Base-by-base conservation (phyloP, 2,797 vertebrate species). In the Fistularia tabacaria region DNA sequence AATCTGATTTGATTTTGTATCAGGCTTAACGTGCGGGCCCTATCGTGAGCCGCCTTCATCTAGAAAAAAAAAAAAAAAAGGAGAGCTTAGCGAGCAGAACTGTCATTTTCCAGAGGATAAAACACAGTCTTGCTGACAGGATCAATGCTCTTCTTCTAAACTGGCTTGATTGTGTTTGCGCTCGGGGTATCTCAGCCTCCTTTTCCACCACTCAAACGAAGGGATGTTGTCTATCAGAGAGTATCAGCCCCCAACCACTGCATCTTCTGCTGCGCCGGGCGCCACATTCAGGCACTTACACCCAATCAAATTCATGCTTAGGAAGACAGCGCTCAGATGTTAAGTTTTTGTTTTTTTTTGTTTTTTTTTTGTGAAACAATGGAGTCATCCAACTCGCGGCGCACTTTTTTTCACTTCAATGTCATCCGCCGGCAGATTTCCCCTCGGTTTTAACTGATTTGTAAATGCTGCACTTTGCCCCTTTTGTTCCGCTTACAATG, bases 391-490 rank as follows among this genome's bases (percentile, higher is more conserved):
- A 54, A 80, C 58, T 71, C 62, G 41, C 66, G 67, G 52, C 76
- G 66, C 69, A 73, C 79, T 87, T 88, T 25, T 5, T 25, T 85
- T 73, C 77, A 87, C 84, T 88, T 90, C 86, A 89, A 85, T 88
- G 87, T 87, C 84, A 85, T 87, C 83, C 80, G 59, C 66, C 49
- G 56, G 75, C 59, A 80, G 73, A 87, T 88, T 81, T 84, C 77
- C 84, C 85, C 78, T 52, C 48, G 80, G 81, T 61, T 71, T 54
- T 48, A 71, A 80, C 80, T 79, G 83, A 86, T 86, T 90, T 87
- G 76, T 86, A 85, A 87, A 86, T 87, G 75, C 67, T 49, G 53
- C 68, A 59, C 65, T 85, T 86, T 72, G n/a, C 60, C 67, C 51
- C 82, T 81, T 80, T 86, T 89, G 79, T 88, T 73, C 76, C 68